Evolutionary conservation across 2,113 vertebrate genomes (phyloP).

Genomic region (Peromyscus maniculatus): DNA sequence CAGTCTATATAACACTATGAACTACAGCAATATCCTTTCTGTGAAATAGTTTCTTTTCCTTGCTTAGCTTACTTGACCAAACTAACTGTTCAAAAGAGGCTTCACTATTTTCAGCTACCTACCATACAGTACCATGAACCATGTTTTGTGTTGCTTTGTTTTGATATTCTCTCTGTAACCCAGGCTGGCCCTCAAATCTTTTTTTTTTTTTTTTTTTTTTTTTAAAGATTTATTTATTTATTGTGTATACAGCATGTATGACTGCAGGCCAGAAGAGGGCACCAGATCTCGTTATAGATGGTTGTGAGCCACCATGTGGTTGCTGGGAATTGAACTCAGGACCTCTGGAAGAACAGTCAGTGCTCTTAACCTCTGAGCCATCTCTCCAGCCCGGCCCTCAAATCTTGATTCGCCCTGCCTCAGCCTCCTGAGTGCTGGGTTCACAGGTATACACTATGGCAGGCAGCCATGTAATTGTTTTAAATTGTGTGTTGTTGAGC

Average conservation of each 20-base stretch:
- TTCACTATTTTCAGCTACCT: background rate
- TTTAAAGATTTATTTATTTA: too few relatives aligned
- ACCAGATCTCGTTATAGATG: too few relatives aligned
- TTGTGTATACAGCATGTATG: too few relatives aligned
- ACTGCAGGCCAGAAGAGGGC: too few relatives aligned
- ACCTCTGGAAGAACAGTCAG: too few relatives aligned
- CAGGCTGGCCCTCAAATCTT: background rate
- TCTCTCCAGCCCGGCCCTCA: background rate
- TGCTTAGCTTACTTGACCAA: background rate
- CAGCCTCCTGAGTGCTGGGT: background rate
- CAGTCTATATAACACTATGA: background rate
- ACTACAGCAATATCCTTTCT: background rate
- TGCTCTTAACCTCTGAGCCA: too few relatives aligned
- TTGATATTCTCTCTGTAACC: background rate
- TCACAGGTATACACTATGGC: background rate
- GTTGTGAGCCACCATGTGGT: too few relatives aligned
- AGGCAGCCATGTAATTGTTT: background rate
- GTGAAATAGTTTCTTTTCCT: background rate
- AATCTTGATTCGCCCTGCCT: background rate
- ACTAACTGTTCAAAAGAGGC: background rate
- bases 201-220: too few relatives aligned
- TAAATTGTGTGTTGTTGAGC: background rate
- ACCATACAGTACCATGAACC: background rate
- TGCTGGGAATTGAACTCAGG: too few relatives aligned
- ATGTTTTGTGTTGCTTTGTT: background rate